Evolutionary conservation across 2,113 vertebrate genomes (phyloP).

Genomic region (Baryphthengus martii): DNA sequence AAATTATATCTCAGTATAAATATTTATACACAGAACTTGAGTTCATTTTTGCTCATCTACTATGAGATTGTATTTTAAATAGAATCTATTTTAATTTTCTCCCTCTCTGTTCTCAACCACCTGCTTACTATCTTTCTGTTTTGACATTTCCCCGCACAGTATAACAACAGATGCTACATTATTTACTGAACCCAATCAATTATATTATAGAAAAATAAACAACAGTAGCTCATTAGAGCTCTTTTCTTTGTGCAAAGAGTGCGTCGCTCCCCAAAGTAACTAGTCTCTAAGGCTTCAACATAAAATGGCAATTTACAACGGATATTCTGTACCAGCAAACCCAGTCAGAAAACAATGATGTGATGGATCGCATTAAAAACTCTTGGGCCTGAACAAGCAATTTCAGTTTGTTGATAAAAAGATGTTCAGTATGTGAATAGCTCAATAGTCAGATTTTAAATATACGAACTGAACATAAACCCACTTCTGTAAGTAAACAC

Average conservation of each 20-base stretch:
- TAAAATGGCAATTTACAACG: constrained; percentile 64
- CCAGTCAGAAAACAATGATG: constrained; percentile 63
- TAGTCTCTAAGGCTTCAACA: constrained; percentile 51
- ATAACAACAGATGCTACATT: constrained; percentile 93
- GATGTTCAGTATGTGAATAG: constrained; percentile 59
- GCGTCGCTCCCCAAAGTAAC: constrained; percentile 55
- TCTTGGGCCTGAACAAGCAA: constrained; percentile 56
- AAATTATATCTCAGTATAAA: constrained; percentile 64
- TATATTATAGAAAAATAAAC: constrained; percentile 96
- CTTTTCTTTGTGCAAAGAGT: constrained; percentile 80
- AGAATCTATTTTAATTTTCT: constrained; percentile 63
- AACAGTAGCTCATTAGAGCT: constrained; percentile 96
- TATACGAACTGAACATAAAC: constrained; percentile 61
- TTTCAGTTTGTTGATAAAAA: constrained; percentile 62
- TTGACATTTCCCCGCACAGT: constrained; percentile 89
- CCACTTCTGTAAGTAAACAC: constrained; percentile 72
- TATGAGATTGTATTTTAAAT: constrained; percentile 66
- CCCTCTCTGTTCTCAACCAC: constrained; percentile 62
- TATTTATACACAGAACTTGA: constrained; percentile 66
- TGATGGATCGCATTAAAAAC: constrained; percentile 61
- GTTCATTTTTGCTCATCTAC: constrained; percentile 60
- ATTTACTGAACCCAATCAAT: constrained; percentile 95
- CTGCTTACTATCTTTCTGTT: constrained; percentile 81
- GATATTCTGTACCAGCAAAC: constrained; percentile 55
- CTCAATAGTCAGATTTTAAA: constrained; percentile 71